Evolutionary conservation across 1,140 invertebrate genomes (phyloP), one percentile per base, ranked within the genome.

Genomic region (Neodiprion lecontei): DNA sequence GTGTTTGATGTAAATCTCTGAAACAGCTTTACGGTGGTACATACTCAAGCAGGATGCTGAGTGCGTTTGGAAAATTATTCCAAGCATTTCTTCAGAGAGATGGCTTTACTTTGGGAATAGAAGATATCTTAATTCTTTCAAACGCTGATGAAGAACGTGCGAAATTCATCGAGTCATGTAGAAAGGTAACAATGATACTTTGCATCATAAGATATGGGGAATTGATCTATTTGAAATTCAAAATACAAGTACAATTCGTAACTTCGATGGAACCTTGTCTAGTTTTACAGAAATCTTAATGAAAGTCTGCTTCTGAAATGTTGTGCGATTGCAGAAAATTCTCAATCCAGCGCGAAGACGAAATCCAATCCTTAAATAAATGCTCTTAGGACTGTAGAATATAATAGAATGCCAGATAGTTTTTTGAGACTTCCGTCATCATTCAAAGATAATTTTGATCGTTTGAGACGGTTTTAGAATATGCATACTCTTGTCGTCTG

Each of bases 91-190:
- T 99, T 1, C 97, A 99, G 89, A 91, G 91, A 82, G 91, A 94
- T 78, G 98, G 98, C 3, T 99, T 99, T 84, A 97, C 97, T 14
- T 89, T 99, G 4, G 98, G 98, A 17, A 95, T 99, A 0, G 93
- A 95, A 82, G 98, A 99, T 89, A 99, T 99, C 89, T 87, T 99
- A 7, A 93, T 99, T 3, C 91, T 92, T 5, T 76, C 86, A 12
- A 88, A 93, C 79, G 95, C 94, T 9, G 92, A 99, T 84, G 84
- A 89, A 47, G 92, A 92, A 78, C 90, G 98, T 40, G 90, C 89
- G 69, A 90, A 94, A 77, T 91, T 94, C 28, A 94, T 99, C 17
- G 81, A 89, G 48, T 88, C 92, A 73, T 92, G 93, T 11, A 89
- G 92, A 61, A 92, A 23, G 89, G 89, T 49, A 83, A 82, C 61